Evolutionary conservation across 30 jellyfish, hydroid and myxozoan species (phyloP), one percentile per base, ranked within the genome.

Genomic region (Hydractinia echinata): DNA sequence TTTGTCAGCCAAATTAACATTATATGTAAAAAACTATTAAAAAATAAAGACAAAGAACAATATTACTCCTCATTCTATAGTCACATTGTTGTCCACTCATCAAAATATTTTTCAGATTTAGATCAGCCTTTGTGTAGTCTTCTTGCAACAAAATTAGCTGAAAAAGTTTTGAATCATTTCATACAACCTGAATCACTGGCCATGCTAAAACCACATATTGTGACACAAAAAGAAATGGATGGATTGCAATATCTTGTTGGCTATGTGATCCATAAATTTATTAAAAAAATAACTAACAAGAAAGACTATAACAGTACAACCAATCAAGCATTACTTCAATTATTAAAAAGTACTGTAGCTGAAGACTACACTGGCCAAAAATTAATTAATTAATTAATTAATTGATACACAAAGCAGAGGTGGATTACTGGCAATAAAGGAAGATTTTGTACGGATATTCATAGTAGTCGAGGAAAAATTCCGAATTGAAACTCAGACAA

Each of bases 211-310:
- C 7, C 71, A 20, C 67, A 4, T 52, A 51, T 73, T 0, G 60
- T 83, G 69, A 83, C 91, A 49, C 81, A 72, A 11, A 72, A 66
- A 20, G 91, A 72, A 49, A 82, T 48, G 81, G 68, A 67, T 10
- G 91, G 80, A 51, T 67, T 83, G 9, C 91, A 83, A 81, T 83
- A 71, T 49, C 85, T 83, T 71, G 79, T 79, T 55, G 91, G 86
- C 53, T 83, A 83, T 83, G 91, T 72, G 10, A n/a, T 56, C 68
- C 10, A 56, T 9, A 56, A 56, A 56, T 56, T 56, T n/a, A 56
- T 9, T 9, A 56, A 9, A n/a, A 56, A 56, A 56, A n/a, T n/a
- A 56, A 10, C n/a, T 56, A n/a, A n/a, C n/a, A n/a, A n/a, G 13
- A 56, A 56, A n/a, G 68, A 56, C n/a, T 56, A 56, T n/a, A 56